phyloP scores from a whole-genome alignment of 2,113 vertebrate species.

The Sarotherodon lohbergeri region DNA sequence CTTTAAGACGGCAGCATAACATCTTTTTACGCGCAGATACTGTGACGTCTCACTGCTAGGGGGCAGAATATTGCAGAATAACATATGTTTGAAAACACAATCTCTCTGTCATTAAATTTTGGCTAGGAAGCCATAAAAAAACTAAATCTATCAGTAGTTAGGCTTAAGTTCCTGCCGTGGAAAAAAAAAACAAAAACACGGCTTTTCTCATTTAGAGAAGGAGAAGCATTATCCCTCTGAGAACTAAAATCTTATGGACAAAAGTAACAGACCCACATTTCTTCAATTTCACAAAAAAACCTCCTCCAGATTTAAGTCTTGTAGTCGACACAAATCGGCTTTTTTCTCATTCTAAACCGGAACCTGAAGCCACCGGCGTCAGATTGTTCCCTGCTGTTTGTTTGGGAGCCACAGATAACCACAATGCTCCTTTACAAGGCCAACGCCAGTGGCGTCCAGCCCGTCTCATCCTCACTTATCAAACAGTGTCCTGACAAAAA shows the following conservation, averaged over 20 bases:
- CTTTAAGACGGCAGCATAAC: neutral
- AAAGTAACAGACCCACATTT: neutral
- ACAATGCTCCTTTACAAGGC: neutral
- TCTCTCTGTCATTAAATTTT: neutral
- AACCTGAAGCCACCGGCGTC: neutral
- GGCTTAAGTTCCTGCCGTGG: neutral
- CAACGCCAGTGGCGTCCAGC: neutral
- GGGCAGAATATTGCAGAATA: neutral
- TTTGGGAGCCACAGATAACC: neutral
- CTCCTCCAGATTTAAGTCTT: neutral
- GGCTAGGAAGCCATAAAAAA: neutral
- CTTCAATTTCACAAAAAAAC: neutral
- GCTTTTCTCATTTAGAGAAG: neutral
- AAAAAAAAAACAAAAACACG: fast-evolving
- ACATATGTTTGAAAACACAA: neutral
- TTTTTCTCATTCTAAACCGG: neutral
- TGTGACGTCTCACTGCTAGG: neutral
- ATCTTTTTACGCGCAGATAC: neutral
- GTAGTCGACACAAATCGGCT: neutral
- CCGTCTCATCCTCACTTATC: neutral
- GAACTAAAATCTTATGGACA: neutral
- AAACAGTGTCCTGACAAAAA: neutral
- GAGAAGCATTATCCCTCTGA: neutral
- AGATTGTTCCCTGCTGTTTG: neutral
- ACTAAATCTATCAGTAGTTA: neutral